Evolutionary conservation across 1,140 invertebrate genomes (phyloP).

Genomic region (Drosophila nannoptera): DNA sequence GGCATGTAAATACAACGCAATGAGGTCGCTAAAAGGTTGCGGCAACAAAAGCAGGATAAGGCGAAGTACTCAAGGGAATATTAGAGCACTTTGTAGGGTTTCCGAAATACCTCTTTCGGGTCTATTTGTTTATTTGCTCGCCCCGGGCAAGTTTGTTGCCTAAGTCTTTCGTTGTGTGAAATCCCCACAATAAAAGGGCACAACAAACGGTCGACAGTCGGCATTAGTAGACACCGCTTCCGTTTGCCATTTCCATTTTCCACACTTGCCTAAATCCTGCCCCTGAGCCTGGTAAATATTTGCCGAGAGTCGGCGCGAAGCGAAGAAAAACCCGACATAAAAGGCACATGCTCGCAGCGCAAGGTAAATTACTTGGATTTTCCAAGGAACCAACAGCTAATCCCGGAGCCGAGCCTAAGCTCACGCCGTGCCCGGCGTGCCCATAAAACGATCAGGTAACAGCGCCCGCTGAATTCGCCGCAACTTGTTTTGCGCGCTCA

Average conservation of each 20-base stretch:
- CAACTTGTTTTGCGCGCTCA: slow-evolving; percentile 17
- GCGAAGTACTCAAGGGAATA: too few species aligned
- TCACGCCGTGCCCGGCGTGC: slow-evolving; percentile 24
- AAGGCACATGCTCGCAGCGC: slow-evolving; percentile 37
- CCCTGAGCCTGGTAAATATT: slow-evolving; percentile 40
- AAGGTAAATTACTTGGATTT: slow-evolving; percentile 47
- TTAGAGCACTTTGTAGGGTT: not conserved
- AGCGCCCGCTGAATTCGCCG: slow-evolving; percentile 39
- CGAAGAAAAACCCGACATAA: slow-evolving; percentile 33
- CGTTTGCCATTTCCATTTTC: slow-evolving; percentile 64
- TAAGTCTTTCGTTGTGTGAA: slow-evolving; percentile 42
- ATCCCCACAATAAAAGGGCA: slow-evolving; percentile 29
- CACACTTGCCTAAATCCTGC: slow-evolving; percentile 16
- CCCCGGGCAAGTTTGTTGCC: slow-evolving; percentile 39
- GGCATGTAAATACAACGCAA: too few species aligned
- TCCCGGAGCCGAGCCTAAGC: slow-evolving; percentile 28
- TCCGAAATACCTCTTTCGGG: not conserved
- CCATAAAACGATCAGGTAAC: slow-evolving; percentile 27
- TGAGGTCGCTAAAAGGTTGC: too few species aligned
- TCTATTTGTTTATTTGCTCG: slow-evolving; percentile 31
- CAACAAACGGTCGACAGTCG: not conserved
- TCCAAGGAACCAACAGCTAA: slow-evolving; percentile 47
- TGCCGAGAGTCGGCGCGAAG: slow-evolving; percentile 26
- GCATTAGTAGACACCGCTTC: slow-evolving; percentile 47
- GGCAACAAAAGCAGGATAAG: too few species aligned